A percentile compares a stretch with the other conserved stretches of the same genome.
Evolutionary conservation across 2,113 vertebrate genomes (phyloP).

Genomic region (Tetrax tetrax): DNA sequence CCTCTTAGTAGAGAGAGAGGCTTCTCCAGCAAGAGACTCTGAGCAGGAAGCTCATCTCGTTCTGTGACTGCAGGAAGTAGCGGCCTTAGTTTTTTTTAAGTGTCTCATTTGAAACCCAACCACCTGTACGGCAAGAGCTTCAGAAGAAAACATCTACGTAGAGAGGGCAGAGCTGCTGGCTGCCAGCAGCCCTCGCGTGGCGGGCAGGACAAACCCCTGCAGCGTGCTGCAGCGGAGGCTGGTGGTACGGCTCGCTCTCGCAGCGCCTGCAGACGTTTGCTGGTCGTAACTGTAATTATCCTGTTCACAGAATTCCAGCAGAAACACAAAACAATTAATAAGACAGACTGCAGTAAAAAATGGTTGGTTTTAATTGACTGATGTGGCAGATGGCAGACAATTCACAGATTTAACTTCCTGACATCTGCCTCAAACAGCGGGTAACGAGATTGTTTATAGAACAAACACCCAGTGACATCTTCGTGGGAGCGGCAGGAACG

Average conservation of each 20-base stretch:
- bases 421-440: background rate
- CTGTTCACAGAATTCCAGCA: constrained; percentile 19
- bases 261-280: constrained; percentile 49
- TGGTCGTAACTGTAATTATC: constrained; percentile 70
- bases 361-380: background rate
- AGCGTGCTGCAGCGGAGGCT: constrained; percentile 47
- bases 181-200: constrained; percentile 56
- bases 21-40: background rate
- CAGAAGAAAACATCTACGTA: background rate
- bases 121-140: background rate
- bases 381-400: background rate
- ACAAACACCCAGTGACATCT: background rate
- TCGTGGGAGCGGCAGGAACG: background rate
- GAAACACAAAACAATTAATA: background rate
- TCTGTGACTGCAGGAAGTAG: accelerated
- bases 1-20: background rate
- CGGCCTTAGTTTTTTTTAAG: background rate
- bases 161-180: background rate
- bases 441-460: background rate
- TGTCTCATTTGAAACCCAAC: background rate
- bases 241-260: constrained; percentile 73
- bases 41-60: background rate
- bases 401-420: background rate
- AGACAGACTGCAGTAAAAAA: background rate
- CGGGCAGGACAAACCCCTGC: constrained; percentile 70